A percentile compares a stretch with the other conserved stretches of the same genome.
These are phyloP conservation scores for Masticophis lateralis DNA, from an alignment of 2,797 vertebrate species.

Conservation along the genomic window DNA sequence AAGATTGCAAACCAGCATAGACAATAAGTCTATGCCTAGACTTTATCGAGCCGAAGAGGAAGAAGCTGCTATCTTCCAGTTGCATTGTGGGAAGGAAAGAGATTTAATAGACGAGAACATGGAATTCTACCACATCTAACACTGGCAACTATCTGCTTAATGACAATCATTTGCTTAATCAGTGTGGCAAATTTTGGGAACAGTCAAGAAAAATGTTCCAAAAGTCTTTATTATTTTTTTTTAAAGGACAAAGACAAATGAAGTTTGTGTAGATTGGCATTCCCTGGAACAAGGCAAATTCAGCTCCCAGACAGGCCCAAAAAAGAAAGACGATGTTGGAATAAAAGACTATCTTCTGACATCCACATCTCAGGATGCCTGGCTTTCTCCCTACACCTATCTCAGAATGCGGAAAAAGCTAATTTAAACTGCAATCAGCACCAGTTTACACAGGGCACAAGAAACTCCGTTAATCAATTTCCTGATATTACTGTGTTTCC, in stretches of 20 bases:
- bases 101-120: neutral
- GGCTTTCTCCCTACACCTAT: neutral
- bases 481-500: neutral
- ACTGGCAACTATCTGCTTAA: neutral
- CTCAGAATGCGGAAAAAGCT: neutral
- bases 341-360: neutral
- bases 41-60: neutral
- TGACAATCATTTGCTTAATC: neutral
- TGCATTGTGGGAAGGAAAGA: neutral
- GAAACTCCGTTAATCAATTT: neutral
- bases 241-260: neutral
- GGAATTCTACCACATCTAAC: neutral
- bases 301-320: neutral
- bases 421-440: neutral
- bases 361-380: neutral
- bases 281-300: neutral
- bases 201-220: neutral
- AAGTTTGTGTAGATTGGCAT: neutral
- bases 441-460: neutral
- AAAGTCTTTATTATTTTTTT: too few species aligned
- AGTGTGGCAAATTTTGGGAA: neutral
- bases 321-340: neutral
- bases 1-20: neutral
- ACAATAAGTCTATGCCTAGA: neutral
- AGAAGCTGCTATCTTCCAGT: neutral